Evolutionary conservation across 2,113 vertebrate genomes (phyloP), one percentile per base, ranked within the genome.

Genomic region (Ammodytes marinus): DNA sequence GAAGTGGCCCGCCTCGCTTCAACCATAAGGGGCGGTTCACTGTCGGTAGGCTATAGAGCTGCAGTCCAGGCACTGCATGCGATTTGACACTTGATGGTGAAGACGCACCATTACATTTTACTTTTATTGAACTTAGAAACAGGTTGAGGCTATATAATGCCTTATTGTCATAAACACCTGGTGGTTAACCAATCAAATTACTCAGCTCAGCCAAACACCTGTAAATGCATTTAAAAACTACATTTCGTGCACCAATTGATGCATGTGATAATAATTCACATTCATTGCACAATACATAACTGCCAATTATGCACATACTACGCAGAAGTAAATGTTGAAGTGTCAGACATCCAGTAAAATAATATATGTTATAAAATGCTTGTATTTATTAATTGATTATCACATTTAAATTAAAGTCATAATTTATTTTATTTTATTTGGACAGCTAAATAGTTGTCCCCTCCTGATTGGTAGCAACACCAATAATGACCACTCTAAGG

Each of bases 1-100:
- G 94, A 95, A 94, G 93, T 91, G 69, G 59, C 10, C 53, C 64
- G 12, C 35, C 50, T 81, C 82, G 80, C 87, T 83, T 39, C 64
- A 61, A 52, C 69, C 79, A 53, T 66, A 49, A 67, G 55, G 49
- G 37, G 60, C 49, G 19, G 54, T 17, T 61, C 17, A 11, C 69
- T 50, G 46, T 39, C 57, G n/a, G 9, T 1, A 27, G 27, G 27
- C 27, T 27, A 27, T 27, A 0, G 54, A 59, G 53, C 53, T 55
- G 55, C 65, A 52, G 46, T 35, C 55, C 71, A 13, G 13, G 17
- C 55, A 37, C 45, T 13, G 53, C 27, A 27, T 27, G 27, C n/a
- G 9, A 46, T 37, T 9, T 35, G 40, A 69, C 63, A 53, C 2
- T 55, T 73, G 19, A 82, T 77, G 64, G 0, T 43, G 10, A 74